Conservation (phyloP, 2,888 invertebrate genomes). For the Strigamia crassipes region DNA sequence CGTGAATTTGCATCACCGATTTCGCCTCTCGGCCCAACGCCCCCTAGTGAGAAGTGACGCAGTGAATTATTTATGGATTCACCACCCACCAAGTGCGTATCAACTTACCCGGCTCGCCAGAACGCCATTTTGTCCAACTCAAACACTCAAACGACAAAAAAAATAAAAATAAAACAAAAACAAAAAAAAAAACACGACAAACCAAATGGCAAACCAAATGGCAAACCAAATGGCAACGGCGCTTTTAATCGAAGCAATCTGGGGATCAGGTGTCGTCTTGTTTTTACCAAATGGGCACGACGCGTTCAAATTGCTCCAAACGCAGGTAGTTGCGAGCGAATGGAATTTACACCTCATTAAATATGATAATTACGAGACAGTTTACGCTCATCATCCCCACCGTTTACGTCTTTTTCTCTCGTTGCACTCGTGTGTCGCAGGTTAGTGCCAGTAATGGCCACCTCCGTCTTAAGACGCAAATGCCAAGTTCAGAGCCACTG, state of each 20-base stretch:
- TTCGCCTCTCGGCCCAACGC: not conserved
- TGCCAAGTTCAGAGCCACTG: too few relatives aligned
- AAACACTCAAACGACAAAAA: not conserved
- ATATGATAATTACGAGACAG: constrained; percentile 2
- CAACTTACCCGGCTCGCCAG: not conserved
- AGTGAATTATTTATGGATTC: constrained; percentile 21
- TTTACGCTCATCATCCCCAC: not conserved
- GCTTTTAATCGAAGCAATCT: not conserved
- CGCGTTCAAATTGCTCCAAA: not conserved
- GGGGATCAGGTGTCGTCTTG: constrained; percentile 5
- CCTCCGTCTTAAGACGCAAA: too few relatives aligned
- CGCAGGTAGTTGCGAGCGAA: not conserved
- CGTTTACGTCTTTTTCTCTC: not conserved
- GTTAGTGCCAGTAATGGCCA: too few relatives aligned
- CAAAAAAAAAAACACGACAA: too few relatives aligned
- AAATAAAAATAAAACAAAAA: not conserved
- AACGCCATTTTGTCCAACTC: not conserved
- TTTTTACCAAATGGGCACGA: not conserved
- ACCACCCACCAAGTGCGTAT: constrained; percentile 13
- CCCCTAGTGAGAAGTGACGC: constrained; percentile 19
- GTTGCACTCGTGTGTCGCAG: not conserved
- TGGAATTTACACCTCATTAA: constrained; percentile 7
- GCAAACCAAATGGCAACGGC: not conserved
- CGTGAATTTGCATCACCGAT: constrained; percentile 16
- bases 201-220: too few relatives aligned